Evolutionary conservation across 2,888 invertebrate species (phyloP).

Genomic region (Amaurobius ferox): DNA sequence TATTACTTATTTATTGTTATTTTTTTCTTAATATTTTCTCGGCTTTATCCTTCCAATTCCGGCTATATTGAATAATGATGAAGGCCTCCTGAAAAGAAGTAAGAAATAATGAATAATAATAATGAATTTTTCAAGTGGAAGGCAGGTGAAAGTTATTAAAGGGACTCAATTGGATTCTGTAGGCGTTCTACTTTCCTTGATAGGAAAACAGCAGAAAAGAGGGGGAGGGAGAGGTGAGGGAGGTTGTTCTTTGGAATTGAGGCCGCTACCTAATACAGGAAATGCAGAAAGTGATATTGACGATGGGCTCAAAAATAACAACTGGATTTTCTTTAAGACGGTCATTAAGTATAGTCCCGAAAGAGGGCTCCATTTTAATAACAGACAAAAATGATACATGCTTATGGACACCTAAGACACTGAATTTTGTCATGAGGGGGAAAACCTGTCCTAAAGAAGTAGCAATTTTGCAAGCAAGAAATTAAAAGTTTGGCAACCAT

Average conservation of each 20-base stretch:
- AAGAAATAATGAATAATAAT: conserved; percentile 70
- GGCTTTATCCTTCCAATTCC: conserved; percentile 29
- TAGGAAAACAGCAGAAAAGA: background rate
- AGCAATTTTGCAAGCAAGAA: no score
- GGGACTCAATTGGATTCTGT: conserved; percentile 59
- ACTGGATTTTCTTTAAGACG: background rate
- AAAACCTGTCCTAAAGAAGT: no score
- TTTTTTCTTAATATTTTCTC: conserved; percentile 17
- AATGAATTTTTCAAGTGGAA: conserved; percentile 44
- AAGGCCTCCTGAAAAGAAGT: conserved; percentile 6
- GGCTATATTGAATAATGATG: conserved; percentile 62
- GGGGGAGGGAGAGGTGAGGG: background rate
- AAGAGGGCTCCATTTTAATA: background rate
- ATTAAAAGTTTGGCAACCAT: no score
- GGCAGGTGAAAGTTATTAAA: conserved; percentile 56
- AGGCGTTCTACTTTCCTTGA: conserved; percentile 36
- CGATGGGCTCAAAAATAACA: background rate
- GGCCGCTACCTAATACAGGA: background rate
- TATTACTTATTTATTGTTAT: conserved; percentile 63
- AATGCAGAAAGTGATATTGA: background rate
- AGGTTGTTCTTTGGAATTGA: background rate
- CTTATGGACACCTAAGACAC: no score
- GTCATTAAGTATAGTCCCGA: background rate
- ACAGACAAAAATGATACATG: no score
- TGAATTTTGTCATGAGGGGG: no score